phyloP scores from a whole-genome alignment of 2,113 vertebrate species.

The Mus pahari region DNA sequence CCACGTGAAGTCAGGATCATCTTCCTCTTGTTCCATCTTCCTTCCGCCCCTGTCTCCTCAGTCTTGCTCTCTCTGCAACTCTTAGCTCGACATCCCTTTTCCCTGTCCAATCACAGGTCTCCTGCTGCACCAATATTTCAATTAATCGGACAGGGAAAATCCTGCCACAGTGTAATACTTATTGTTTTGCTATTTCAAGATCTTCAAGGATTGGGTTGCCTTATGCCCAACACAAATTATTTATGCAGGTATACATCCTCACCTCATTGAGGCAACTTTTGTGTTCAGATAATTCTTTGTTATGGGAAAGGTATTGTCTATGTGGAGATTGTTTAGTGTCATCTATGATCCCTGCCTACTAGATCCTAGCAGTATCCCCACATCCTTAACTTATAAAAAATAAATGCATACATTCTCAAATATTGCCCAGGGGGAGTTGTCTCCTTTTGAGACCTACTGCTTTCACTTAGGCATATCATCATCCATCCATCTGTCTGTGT shows the following conservation, averaged over 20 bases:
- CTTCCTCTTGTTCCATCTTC: no score
- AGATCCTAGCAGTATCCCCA: no score
- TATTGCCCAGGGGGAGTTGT: not conserved
- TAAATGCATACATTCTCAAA: not conserved
- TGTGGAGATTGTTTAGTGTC: not conserved
- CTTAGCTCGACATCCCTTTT: no score
- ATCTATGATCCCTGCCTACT: accelerated
- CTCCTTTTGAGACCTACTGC: not conserved
- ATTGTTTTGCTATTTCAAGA: not conserved
- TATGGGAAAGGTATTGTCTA: not conserved
- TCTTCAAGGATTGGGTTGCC: not conserved
- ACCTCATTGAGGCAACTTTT: not conserved
- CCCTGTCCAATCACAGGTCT: no score
- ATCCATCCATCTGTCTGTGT: not conserved
- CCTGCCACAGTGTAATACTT: not conserved
- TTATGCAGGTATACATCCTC: not conserved
- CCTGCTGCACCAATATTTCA: no score
- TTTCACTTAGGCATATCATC: not conserved
- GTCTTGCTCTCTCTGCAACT: no score
- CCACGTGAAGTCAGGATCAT: no score
- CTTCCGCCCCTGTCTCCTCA: no score
- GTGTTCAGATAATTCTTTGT: not conserved
- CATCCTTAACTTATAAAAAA: not conserved
- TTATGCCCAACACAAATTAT: not conserved
- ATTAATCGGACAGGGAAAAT: no score